Percentiles rank a stretch among this genome's conserved stretches.
Evolutionary conservation across 2,113 vertebrate species (phyloP).

Genomic region (Planiliza haematocheilus): DNA sequence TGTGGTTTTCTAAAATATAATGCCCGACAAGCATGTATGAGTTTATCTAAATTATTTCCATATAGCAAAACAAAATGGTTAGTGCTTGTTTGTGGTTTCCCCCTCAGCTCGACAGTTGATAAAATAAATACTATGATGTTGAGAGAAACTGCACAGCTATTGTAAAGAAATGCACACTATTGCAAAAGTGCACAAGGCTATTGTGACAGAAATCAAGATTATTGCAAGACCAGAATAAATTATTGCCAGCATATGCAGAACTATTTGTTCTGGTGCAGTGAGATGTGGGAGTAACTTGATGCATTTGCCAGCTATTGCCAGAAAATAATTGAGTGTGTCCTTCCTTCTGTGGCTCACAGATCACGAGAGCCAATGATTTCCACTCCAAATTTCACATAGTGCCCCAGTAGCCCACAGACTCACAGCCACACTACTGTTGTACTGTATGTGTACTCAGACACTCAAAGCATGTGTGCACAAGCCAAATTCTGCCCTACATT

Average conservation of each 20-base stretch:
- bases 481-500: conserved; percentile 58
- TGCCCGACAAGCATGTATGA: neutral
- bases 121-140: conserved; percentile 29
- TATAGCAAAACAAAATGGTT: neutral
- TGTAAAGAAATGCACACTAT: conserved; percentile 43
- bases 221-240: conserved; percentile 57
- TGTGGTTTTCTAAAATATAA: neutral
- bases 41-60: neutral
- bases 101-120: conserved; percentile 16
- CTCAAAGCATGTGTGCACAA: conserved; percentile 32
- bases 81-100: neutral
- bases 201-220: conserved; percentile 55
- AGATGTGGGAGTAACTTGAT: conserved; percentile 40
- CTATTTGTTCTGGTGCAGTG: conserved; percentile 52
- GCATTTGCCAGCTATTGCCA: conserved; percentile 26
- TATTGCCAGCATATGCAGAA: conserved; percentile 47
- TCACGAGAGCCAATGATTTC: conserved; percentile 44
- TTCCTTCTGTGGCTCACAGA: conserved; percentile 17
- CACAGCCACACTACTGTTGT: conserved; percentile 14
- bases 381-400: conserved; percentile 42
- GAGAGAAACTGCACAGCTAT: conserved; percentile 25
- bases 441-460: conserved; percentile 21
- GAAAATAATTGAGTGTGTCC: conserved; percentile 31
- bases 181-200: conserved; percentile 41
- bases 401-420: conserved; percentile 62